A percentile compares a stretch with the other conserved stretches of the same genome.
Conservation (phyloP, 2,888 invertebrate genomes). For the Rhorus exstirpatorius region DNA sequence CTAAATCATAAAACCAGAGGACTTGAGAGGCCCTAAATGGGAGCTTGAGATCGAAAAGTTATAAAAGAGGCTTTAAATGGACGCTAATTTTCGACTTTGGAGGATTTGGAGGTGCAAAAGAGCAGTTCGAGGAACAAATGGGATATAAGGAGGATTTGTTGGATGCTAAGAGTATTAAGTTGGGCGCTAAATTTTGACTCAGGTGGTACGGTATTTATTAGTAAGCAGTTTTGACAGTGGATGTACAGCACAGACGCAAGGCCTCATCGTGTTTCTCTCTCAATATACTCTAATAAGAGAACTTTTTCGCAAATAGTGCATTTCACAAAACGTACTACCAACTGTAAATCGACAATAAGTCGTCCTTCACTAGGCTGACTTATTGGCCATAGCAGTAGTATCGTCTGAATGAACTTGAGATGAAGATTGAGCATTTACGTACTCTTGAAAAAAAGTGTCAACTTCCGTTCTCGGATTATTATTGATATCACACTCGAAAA, state of each 20-base stretch:
- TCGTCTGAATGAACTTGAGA: not conserved
- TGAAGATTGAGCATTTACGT: conserved; percentile 2
- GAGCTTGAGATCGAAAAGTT: too few species aligned
- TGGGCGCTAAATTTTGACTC: too few species aligned
- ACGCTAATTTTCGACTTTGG: too few species aligned
- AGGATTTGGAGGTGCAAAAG: too few species aligned
- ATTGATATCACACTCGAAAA: conserved; percentile 8
- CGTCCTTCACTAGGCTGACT: conserved; percentile 24
- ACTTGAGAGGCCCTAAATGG: too few species aligned
- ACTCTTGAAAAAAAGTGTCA: not conserved
- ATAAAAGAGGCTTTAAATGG: too few species aligned
- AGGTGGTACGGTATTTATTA: conserved; percentile 50
- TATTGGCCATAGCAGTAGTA: conserved; percentile 1
- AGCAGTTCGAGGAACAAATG: too few species aligned
- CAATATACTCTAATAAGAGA: conserved; percentile 4
- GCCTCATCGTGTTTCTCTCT: not conserved
- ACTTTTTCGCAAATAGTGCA: conserved; percentile 36
- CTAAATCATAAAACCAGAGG: too few species aligned
- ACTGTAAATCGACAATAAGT: conserved; percentile 20
- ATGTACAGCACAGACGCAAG: conserved; percentile 24
- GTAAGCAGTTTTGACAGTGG: conserved; percentile 58
- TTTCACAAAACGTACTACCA: conserved; percentile 7
- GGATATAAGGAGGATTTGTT: too few species aligned
- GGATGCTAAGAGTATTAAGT: too few species aligned
- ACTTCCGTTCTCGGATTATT: not conserved